These are phyloP conservation scores for Rhamphomyia laevipes DNA, from an alignment of 2,888 invertebrate species.

Conservation along the genomic window DNA sequence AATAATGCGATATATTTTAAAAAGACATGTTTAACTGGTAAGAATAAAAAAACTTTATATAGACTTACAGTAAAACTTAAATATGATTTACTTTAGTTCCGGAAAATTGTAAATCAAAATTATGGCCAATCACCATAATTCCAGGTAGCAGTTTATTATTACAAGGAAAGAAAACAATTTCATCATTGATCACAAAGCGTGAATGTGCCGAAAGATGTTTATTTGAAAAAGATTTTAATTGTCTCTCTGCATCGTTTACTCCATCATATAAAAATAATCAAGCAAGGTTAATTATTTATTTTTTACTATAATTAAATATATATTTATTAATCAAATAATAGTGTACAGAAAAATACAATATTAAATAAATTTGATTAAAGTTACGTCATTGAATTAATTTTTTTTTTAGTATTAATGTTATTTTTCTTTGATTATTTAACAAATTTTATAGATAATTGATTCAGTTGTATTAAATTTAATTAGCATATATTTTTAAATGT, in stretches of 20 bases:
- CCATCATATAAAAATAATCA: slow-evolving; percentile 37
- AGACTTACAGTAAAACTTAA: slow-evolving; percentile 1
- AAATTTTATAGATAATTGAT: too few species aligned
- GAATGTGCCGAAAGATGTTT: slow-evolving; percentile 57
- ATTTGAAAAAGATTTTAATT: slow-evolving; percentile 41
- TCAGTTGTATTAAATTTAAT: too few species aligned
- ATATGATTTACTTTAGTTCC: slow-evolving; percentile 36
- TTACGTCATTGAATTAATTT: too few species aligned
- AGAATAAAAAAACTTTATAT: background rate
- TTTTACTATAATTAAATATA: too few species aligned
- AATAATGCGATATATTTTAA: slow-evolving; percentile 34
- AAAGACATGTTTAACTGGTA: slow-evolving; percentile 33
- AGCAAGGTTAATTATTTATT: slow-evolving; percentile 24
- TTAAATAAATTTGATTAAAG: too few species aligned
- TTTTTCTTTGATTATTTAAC: too few species aligned
- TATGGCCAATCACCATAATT: slow-evolving; percentile 67
- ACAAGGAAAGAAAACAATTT: slow-evolving; percentile 48
- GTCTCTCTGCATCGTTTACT: slow-evolving; percentile 46
- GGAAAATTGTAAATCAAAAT: slow-evolving; percentile 43
- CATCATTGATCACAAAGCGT: slow-evolving; percentile 48
- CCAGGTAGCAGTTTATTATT: slow-evolving; percentile 63
- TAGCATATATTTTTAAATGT: too few species aligned
- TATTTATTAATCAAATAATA: too few species aligned
- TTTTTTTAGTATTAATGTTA: too few species aligned
- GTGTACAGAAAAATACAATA: too few species aligned